phyloP scores from a whole-genome alignment of 2,888 invertebrate species.

The Philopedon plagiatum region DNA sequence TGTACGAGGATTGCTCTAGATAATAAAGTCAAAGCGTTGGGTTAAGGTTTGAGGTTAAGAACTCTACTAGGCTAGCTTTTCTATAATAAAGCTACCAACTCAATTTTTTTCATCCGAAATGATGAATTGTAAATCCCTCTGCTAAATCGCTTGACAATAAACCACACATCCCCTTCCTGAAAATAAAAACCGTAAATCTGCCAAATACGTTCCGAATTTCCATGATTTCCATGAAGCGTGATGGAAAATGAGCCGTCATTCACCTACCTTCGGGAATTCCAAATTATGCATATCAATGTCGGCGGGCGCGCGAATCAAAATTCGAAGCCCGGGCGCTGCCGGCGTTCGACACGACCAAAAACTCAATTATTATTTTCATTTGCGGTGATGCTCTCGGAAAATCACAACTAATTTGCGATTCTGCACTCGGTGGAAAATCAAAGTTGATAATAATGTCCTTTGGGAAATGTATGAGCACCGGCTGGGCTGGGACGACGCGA shows the following conservation, averaged over 20 bases:
- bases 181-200: not conserved
- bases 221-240: conserved; percentile 34
- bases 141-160: not conserved
- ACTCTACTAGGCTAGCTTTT: too few species aligned
- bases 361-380: conserved; percentile 52
- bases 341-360: conserved; percentile 49
- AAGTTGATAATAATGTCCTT: conserved; percentile 47
- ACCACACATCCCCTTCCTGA: not conserved
- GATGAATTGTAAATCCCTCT: too few species aligned
- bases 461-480: conserved; percentile 34
- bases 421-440: conserved; percentile 48
- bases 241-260: conserved; percentile 39
- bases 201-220: not conserved
- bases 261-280: conserved; percentile 47
- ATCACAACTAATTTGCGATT: conserved; percentile 51
- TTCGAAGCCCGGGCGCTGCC: conserved; percentile 40
- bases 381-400: conserved; percentile 48
- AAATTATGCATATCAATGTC: conserved; percentile 53
- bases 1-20: too few species aligned
- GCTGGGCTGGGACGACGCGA: too few species aligned
- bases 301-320: conserved; percentile 51
- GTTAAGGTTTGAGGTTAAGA: too few species aligned
- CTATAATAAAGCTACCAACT: too few species aligned
- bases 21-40: too few species aligned
- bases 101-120: too few species aligned